Evolutionary conservation across 1,140 invertebrate species (phyloP).

Genomic region (Macrobrachium nipponense): DNA sequence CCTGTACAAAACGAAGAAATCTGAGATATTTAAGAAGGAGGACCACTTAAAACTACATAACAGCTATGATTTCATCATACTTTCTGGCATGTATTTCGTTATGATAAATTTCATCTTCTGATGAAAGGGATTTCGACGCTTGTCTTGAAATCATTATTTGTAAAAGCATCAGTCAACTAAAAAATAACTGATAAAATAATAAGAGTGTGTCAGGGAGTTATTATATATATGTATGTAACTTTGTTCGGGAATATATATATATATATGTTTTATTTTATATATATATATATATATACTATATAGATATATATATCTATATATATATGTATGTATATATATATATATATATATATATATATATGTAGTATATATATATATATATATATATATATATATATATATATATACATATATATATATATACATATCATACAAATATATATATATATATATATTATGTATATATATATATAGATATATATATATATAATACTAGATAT

Average conservation of each 20-base stretch:
- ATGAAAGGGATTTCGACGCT: too few relatives aligned
- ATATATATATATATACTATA: background rate
- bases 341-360: background rate
- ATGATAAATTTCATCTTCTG: too few relatives aligned
- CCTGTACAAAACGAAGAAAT: too few relatives aligned
- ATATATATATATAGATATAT: background rate
- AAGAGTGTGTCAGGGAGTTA: too few relatives aligned
- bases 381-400: background rate
- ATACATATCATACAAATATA: background rate
- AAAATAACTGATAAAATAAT: too few relatives aligned
- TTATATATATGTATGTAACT: background rate
- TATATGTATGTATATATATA: background rate
- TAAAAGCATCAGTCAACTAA: too few relatives aligned
- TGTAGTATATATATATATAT: background rate
- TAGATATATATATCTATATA: constrained; percentile 20
- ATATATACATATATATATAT: background rate
- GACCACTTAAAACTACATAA: too few relatives aligned
- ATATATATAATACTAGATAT: background rate
- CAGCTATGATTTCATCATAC: too few relatives aligned
- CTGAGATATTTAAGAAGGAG: too few relatives aligned
- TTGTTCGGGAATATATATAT: background rate
- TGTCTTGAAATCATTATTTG: too few relatives aligned
- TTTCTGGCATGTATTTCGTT: too few relatives aligned
- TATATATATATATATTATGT: background rate
- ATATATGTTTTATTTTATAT: background rate